phyloP scores from a whole-genome alignment of 2,797 vertebrate species.

The Sebastes flavidus region DNA sequence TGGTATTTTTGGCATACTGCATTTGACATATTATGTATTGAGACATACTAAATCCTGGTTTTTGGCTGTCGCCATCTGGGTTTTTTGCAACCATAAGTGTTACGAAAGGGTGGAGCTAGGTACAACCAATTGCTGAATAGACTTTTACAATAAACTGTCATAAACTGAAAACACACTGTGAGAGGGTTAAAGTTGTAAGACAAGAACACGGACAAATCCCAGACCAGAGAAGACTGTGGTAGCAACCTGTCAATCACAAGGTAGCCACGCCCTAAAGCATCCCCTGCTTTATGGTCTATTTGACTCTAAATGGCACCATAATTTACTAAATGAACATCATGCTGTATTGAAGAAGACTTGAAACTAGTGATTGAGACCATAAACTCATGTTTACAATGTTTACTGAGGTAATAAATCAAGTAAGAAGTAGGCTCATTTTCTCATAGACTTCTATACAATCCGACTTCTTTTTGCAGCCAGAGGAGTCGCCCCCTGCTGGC shows the following conservation, averaged over 20 bases:
- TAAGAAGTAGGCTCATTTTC: background rate
- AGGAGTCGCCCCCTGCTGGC: background rate
- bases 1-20: too few species aligned
- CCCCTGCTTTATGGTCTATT: background rate
- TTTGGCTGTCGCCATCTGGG: too few species aligned
- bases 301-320: background rate
- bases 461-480: background rate
- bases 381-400: too few species aligned
- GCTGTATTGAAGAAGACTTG: background rate
- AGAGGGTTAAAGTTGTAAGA: background rate
- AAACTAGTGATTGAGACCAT: too few species aligned
- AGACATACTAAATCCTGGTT: too few species aligned
- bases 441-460: background rate
- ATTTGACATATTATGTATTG: too few species aligned
- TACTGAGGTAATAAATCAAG: background rate
- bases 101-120: too few species aligned
- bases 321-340: background rate
- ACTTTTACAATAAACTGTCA: too few species aligned
- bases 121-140: too few species aligned
- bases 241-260: background rate
- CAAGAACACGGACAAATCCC: background rate
- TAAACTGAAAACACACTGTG: background rate
- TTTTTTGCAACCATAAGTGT: too few species aligned
- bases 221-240: background rate
- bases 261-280: background rate